Percentiles rank a stretch among this genome's conserved stretches.
These are phyloP conservation scores for Sciurus niger DNA, from an alignment of 2,113 vertebrate genomes.

Conservation along the genomic window DNA sequence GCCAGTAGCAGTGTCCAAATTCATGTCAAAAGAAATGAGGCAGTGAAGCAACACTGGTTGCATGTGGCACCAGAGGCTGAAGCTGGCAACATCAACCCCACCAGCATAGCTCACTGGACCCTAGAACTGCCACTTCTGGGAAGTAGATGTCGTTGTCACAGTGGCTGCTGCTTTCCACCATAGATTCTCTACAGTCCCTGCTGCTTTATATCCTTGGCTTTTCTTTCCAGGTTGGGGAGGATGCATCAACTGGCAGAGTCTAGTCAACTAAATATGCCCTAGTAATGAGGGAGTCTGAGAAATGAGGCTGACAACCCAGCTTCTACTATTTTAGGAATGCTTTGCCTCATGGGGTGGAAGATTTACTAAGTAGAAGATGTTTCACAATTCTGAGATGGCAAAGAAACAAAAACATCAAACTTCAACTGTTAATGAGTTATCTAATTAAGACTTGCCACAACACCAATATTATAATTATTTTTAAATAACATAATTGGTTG, in stretches of 20 bases:
- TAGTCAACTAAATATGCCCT: neutral
- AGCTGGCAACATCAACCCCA: neutral
- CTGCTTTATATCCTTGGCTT: neutral
- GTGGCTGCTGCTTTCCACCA: neutral
- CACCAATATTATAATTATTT: neutral
- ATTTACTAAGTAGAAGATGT: neutral
- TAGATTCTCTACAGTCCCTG: neutral
- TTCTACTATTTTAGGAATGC: neutral
- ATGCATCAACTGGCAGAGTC: neutral
- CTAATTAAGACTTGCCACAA: neutral
- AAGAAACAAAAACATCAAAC: constrained; percentile 27
- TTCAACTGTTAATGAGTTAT: neutral
- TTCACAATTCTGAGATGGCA: neutral
- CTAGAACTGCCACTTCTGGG: neutral
- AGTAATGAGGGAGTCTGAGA: neutral
- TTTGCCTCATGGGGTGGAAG: neutral
- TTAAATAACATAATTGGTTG: neutral
- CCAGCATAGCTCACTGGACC: neutral
- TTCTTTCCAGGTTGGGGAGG: neutral
- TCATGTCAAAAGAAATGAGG: neutral
- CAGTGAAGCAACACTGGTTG: neutral
- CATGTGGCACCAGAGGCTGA: neutral
- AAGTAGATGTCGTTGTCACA: neutral
- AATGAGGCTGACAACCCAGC: neutral
- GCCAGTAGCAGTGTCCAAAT: neutral